These are phyloP conservation scores for Acanthornis magna DNA, from an alignment of 2,797 vertebrate genomes.

Conservation along the genomic window DNA sequence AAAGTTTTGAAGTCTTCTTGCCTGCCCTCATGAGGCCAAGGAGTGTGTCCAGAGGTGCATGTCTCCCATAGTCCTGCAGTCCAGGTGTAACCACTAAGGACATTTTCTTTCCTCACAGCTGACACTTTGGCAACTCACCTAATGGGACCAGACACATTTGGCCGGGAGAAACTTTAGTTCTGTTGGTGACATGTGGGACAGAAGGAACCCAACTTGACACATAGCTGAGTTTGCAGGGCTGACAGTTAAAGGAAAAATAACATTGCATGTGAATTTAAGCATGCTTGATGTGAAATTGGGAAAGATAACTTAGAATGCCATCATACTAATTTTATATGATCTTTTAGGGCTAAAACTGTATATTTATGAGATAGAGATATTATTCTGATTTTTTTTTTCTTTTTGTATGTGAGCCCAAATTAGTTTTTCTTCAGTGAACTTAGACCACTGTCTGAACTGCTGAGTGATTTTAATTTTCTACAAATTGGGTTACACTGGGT, in stretches of 20 bases:
- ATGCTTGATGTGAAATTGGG: neutral
- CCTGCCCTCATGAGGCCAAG: neutral
- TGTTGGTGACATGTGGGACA: neutral
- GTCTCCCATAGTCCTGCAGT: neutral
- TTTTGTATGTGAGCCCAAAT: neutral
- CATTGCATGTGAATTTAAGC: neutral
- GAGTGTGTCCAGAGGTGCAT: neutral
- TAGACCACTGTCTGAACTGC: neutral
- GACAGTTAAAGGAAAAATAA: neutral
- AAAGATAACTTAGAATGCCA: neutral
- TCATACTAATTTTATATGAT: neutral
- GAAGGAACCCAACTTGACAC: neutral
- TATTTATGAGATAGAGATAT: neutral
- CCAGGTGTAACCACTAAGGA: neutral
- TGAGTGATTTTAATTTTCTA: neutral
- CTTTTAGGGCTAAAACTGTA: neutral
- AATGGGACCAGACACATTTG: slow-evolving; percentile 18
- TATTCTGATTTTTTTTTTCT: neutral
- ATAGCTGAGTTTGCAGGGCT: slow-evolving; percentile 7
- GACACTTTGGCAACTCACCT: neutral
- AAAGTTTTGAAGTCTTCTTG: neutral
- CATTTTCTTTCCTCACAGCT: neutral
- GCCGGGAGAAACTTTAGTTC: neutral
- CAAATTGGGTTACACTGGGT: neutral
- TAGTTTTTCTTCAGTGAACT: neutral